phyloP scores from a whole-genome alignment of 64 coral and sea anemone genomes.

The Pachyseris speciosa region DNA sequence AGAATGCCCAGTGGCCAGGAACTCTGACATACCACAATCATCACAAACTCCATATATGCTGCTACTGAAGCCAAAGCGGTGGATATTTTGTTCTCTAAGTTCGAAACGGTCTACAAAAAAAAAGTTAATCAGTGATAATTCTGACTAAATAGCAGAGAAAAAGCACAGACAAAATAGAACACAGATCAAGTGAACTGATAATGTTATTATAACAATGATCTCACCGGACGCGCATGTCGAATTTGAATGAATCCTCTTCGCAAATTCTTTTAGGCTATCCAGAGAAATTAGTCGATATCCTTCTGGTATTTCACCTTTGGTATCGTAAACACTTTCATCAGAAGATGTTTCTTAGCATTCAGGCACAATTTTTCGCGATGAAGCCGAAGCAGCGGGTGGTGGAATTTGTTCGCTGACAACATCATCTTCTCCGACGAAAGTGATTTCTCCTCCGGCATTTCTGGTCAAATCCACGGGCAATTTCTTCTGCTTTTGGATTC shows the following conservation, averaged over 20 bases:
- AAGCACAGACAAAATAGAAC: not conserved
- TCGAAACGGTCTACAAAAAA: constrained; percentile 13
- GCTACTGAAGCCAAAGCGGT: constrained; percentile 26
- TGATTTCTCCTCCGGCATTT: constrained; percentile 5
- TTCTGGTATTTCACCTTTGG: not conserved
- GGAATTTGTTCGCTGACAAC: too few species aligned
- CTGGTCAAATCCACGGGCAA: too few species aligned
- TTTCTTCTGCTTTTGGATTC: constrained; percentile 12
- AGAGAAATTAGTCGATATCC: not conserved
- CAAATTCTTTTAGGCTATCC: too few species aligned
- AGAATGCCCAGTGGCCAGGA: not conserved
- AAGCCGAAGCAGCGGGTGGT: too few species aligned
- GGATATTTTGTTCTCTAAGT: not conserved
- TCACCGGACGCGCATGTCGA: not conserved
- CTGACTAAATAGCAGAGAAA: not conserved
- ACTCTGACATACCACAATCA: constrained; percentile 21
- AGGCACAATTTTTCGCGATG: constrained; percentile 34
- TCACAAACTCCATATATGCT: constrained; percentile 22
- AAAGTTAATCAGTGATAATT: not conserved
- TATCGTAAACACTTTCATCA: not conserved
- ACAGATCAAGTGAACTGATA: not conserved
- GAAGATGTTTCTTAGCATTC: constrained; percentile 41
- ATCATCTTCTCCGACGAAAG: constrained; percentile 60
- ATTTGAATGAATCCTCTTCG: constrained; percentile 5
- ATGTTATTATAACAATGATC: not conserved